phyloP scores from a whole-genome alignment of 2,113 vertebrate species.

The Cyanoramphus novaezelandiae region DNA sequence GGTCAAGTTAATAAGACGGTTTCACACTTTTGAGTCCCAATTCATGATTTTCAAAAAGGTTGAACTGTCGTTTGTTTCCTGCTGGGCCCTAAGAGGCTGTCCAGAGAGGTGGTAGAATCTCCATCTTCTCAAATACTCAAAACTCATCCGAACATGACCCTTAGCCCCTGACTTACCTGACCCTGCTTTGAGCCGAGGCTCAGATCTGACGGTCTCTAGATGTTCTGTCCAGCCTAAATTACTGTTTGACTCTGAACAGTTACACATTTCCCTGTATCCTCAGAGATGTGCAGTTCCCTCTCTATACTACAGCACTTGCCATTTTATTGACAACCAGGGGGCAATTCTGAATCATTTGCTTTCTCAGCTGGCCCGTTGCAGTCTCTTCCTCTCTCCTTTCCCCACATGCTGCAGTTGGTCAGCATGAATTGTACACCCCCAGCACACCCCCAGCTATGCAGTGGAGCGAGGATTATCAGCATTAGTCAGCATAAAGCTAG shows the following conservation, averaged over 20 bases:
- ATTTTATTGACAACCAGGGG: not conserved
- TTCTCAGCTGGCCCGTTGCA: accelerated
- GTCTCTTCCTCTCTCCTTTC: not conserved
- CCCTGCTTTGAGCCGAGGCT: accelerated
- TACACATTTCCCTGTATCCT: not conserved
- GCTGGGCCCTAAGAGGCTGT: no score
- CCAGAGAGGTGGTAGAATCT: not conserved
- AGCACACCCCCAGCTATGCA: not conserved
- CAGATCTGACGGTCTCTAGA: not conserved
- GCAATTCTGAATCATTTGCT: accelerated
- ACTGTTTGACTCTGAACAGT: not conserved
- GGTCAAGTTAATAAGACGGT: not conserved
- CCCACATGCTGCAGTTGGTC: accelerated
- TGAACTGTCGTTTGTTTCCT: not conserved
- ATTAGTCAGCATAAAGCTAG: not conserved
- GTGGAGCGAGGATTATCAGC: not conserved
- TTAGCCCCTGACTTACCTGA: not conserved
- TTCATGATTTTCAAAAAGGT: not conserved
- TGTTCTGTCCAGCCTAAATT: not conserved
- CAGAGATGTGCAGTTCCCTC: accelerated
- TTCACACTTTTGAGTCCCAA: not conserved
- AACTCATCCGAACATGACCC: accelerated
- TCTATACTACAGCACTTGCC: not conserved
- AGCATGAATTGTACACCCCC: not conserved
- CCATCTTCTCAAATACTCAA: not conserved